Base-by-base conservation (phyloP, 2,797 vertebrate species). In the Betta splendens region DNA sequence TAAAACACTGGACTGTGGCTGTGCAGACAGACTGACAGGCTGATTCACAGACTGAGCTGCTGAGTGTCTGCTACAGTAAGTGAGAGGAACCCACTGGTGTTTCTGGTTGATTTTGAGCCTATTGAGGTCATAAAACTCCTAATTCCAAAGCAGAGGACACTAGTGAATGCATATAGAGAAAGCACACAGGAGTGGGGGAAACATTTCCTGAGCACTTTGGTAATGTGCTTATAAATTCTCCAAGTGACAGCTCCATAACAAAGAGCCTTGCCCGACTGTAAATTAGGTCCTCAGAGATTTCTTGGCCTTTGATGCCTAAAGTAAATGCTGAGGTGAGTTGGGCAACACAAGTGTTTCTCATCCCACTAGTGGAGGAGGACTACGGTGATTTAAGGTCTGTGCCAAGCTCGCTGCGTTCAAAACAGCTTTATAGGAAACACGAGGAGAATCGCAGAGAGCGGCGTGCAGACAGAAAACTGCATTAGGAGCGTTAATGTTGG, bases 251-350 rank as follows among this genome's bases (percentile, higher is more conserved):
- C 29, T 32, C 43, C 53, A 58, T 9, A 54, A 49, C 52, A 54
- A 40, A 15, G 36, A 69, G 53, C 33, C 36, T 70, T 70, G 57
- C 50, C 48, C 3, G 16, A 51, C 69, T 66, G 56, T 67, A 80
- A 85, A 82, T 79, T 21, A 74, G 65, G 17, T 65, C 79, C 72
- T 66, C 38, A 16, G 83, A 77, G 74, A 72, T 48, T n/a, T 37
- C 8, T 31, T 72, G 64, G 51, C 43, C 64, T 75, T 64, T 12
- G 13, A 54, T 60, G 47, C 39, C 55, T 66, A 38, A 53, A 59
- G 53, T 58, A 69, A 50, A 72, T 43, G 46, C 56, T 64, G 48
- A 48, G 40, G 63, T 60, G 58, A 75, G 57, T 36, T 66, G 56
- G 61, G 38, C 69, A 78, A 44, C 64, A 45, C 22, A 31, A 49